Percentiles rank a stretch among this genome's conserved stretches.
Evolutionary conservation across 2,113 vertebrate species (phyloP).

Genomic region (Furnarius figulus): DNA sequence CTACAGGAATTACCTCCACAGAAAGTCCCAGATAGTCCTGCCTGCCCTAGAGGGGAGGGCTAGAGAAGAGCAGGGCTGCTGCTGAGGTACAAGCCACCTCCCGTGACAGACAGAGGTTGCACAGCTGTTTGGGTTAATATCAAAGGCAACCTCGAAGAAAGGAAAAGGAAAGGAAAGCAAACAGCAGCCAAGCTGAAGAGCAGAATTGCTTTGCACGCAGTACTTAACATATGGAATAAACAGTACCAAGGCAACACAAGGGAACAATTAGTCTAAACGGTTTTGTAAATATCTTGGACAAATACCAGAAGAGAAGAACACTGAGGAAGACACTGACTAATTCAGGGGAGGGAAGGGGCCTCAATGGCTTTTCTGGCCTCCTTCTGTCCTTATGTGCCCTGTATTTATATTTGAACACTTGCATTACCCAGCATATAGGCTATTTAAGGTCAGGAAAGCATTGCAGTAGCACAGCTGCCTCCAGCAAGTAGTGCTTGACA

Average conservation of each 20-base stretch:
- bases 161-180: conserved; percentile 61
- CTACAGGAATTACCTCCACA: neutral
- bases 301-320: conserved; percentile 69
- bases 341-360: conserved; percentile 55
- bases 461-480: conserved; percentile 41
- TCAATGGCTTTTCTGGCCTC: conserved; percentile 58
- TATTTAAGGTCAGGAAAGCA: conserved; percentile 51
- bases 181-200: conserved; percentile 40
- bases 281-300: conserved; percentile 73
- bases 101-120: conserved; percentile 30
- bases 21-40: neutral
- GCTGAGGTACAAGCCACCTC: neutral
- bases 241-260: conserved; percentile 71
- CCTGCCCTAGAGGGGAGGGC: neutral
- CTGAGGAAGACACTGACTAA: conserved; percentile 73
- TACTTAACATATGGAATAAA: conserved; percentile 77
- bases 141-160: conserved; percentile 46
- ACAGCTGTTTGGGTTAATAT: conserved; percentile 47
- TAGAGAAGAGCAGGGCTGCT: neutral
- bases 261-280: conserved; percentile 75
- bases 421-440: conserved; percentile 61
- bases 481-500: conserved; percentile 63
- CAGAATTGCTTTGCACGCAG: conserved; percentile 63
- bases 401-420: conserved; percentile 62
- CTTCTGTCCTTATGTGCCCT: conserved; percentile 75